Evolutionary conservation across 2,113 vertebrate genomes (phyloP).

Genomic region (Eonycteris spelaea): DNA sequence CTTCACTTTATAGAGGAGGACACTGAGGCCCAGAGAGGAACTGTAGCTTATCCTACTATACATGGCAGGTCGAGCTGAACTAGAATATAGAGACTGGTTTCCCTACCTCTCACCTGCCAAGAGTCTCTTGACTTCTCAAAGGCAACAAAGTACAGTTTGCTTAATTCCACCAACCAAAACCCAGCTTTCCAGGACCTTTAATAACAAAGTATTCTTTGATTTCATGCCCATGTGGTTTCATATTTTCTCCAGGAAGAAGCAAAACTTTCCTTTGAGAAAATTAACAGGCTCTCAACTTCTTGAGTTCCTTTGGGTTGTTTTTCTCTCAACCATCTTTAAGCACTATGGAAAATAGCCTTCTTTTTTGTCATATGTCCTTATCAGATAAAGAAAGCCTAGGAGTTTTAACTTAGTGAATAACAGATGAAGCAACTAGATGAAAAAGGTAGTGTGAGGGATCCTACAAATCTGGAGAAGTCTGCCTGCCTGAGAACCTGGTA

Average conservation of each 20-base stretch:
- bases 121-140: background rate
- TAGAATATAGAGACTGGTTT: background rate
- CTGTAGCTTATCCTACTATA: background rate
- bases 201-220: background rate
- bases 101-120: background rate
- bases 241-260: background rate
- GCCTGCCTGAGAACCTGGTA: background rate
- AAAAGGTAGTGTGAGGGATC: background rate
- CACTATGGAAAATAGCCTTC: background rate
- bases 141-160: background rate
- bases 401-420: background rate
- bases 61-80: background rate
- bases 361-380: background rate
- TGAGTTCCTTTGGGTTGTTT: background rate
- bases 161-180: background rate
- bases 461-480: background rate
- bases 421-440: background rate
- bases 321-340: background rate
- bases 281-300: background rate
- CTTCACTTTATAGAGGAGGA: background rate
- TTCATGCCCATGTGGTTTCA: background rate
- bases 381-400: background rate
- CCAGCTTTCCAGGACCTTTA: background rate
- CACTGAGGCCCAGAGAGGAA: background rate
- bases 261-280: slow-evolving; percentile 5